Evolutionary conservation across 2,797 vertebrate genomes (phyloP).

Genomic region (Chloroceryle inda): DNA sequence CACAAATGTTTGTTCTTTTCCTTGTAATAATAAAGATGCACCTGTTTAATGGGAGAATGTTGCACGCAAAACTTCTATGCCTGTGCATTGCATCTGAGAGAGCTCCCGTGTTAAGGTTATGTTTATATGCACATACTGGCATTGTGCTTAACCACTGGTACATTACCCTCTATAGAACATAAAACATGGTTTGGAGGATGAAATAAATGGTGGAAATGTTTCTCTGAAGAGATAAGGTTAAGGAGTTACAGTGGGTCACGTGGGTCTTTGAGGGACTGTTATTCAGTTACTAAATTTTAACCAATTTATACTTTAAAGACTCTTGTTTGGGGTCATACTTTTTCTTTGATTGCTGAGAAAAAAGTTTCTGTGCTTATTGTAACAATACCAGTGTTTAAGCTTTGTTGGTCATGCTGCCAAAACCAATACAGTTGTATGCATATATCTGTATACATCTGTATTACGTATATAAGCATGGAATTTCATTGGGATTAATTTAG

Average conservation of each 20-base stretch:
- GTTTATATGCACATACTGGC: not conserved
- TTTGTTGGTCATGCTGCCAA: not conserved
- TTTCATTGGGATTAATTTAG: not conserved
- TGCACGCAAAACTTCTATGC: not conserved
- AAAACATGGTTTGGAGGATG: not conserved
- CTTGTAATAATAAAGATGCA: not conserved
- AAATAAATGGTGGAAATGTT: not conserved
- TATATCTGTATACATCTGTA: not conserved
- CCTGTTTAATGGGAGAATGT: too few relatives aligned
- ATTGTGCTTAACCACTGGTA: not conserved
- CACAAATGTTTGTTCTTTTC: accelerated
- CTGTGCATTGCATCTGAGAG: not conserved
- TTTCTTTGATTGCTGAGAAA: not conserved
- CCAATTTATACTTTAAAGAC: not conserved
- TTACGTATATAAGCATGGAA: not conserved
- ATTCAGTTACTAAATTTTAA: not conserved
- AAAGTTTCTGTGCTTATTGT: not conserved
- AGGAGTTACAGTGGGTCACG: not conserved
- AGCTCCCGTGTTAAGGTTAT: accelerated
- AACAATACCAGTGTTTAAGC: not conserved
- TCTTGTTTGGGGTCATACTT: accelerated
- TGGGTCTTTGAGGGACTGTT: not conserved
- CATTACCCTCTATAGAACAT: not conserved
- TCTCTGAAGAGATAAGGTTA: not conserved
- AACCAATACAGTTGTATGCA: not conserved